Percentiles rank a stretch among this genome's conserved stretches.
Evolutionary conservation across 2,888 invertebrate species (phyloP).

Genomic region (Stegana nigrithorax): DNA sequence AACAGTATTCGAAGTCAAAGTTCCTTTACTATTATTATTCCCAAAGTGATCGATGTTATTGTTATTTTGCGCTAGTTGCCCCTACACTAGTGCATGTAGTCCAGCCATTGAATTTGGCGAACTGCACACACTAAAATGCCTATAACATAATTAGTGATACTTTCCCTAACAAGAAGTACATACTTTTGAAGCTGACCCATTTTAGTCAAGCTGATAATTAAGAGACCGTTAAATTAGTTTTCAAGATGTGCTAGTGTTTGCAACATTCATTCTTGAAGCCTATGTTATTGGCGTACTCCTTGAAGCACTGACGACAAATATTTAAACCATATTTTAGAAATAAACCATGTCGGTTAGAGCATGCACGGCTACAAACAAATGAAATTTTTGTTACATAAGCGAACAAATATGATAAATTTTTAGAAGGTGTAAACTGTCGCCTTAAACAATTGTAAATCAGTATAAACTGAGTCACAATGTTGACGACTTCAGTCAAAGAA

Average conservation of each 20-base stretch:
- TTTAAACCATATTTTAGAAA: conserved; percentile 97
- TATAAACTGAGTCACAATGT: conserved; percentile 45
- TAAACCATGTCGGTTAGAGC: conserved; percentile 97
- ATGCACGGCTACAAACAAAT: conserved; percentile 83
- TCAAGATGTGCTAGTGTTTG: background rate
- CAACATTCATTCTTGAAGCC: conserved; percentile 96
- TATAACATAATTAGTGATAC: conserved; percentile 35
- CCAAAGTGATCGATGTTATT: conserved; percentile 50
- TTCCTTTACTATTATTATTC: no score
- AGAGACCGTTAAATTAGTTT: background rate
- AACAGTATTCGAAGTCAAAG: no score
- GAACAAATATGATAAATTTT: background rate
- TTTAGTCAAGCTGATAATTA: conserved; percentile 61
- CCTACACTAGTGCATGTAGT: conserved; percentile 51
- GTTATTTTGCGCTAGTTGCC: conserved; percentile 52
- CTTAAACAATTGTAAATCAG: background rate
- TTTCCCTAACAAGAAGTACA: conserved; percentile 20
- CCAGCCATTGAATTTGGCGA: conserved; percentile 29
- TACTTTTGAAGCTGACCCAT: conserved; percentile 31
- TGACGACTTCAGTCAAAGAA: conserved; percentile 66
- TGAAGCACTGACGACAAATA: conserved; percentile 97
- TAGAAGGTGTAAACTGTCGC: background rate
- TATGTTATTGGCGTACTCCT: conserved; percentile 97
- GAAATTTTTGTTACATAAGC: conserved; percentile 21
- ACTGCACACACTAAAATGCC: conserved; percentile 49